Evolutionary conservation across 2,113 vertebrate species (phyloP).

Genomic region (Xyrauchen texanus): DNA sequence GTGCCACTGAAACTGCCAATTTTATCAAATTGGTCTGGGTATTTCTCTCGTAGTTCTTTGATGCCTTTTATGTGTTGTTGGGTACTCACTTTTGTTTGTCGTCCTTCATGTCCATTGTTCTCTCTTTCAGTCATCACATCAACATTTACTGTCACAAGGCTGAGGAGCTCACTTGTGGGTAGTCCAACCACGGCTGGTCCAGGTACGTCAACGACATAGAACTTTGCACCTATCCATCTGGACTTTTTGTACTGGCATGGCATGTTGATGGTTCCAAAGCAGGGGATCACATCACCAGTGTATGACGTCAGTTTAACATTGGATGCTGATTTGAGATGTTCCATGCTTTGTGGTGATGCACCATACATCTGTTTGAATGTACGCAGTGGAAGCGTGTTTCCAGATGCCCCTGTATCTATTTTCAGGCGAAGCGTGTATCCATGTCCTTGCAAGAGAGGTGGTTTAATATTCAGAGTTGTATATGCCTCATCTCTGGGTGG

Average conservation of each 20-base stretch:
- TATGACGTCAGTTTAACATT: too few species aligned
- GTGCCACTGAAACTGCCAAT: neutral
- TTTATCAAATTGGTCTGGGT: neutral
- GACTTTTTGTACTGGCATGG: conserved; percentile 39
- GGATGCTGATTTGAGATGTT: too few species aligned
- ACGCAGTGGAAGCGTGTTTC: too few species aligned
- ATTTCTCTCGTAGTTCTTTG: neutral
- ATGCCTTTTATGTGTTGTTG: neutral
- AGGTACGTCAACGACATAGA: conserved; percentile 21
- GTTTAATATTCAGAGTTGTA: too few species aligned
- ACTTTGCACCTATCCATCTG: conserved; percentile 25
- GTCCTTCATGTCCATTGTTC: neutral
- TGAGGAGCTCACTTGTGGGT: conserved; percentile 19
- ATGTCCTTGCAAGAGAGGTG: too few species aligned
- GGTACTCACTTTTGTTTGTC: too few species aligned
- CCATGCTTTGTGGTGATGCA: too few species aligned
- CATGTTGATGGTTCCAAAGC: conserved; percentile 26
- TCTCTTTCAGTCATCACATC: neutral
- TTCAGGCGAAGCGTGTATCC: too few species aligned
- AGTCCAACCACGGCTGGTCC: conserved; percentile 17
- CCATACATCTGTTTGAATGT: too few species aligned
- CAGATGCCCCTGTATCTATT: too few species aligned
- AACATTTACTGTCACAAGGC: conserved; percentile 5
- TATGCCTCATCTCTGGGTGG: too few species aligned
- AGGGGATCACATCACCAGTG: neutral